Percentiles rank a stretch among this genome's conserved stretches.
These are phyloP conservation scores for Poecilia picta DNA, from an alignment of 2,797 vertebrate species.

Conservation along the genomic window DNA sequence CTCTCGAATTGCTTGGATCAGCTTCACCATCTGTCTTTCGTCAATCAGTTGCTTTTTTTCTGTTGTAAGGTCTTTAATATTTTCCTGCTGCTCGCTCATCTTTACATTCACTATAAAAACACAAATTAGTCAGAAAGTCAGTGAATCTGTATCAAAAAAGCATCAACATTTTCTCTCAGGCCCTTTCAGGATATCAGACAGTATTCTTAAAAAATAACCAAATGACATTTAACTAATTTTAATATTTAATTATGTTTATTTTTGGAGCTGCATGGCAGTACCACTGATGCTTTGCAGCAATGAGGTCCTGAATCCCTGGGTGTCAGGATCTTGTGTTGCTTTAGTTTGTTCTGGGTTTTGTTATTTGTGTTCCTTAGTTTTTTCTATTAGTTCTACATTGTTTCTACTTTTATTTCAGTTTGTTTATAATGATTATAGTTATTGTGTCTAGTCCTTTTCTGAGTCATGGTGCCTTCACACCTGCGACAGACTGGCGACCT, in stretches of 20 bases:
- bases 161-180: neutral
- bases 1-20: neutral
- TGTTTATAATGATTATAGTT: no score
- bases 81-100: neutral
- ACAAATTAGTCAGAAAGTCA: neutral
- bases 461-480: no score
- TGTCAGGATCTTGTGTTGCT: no score
- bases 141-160: neutral
- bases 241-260: no score
- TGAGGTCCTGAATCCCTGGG: neutral
- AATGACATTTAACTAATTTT: no score
- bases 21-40: neutral
- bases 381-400: no score
- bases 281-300: neutral
- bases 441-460: no score
- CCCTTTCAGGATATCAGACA: neutral
- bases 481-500: no score
- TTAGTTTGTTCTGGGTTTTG: no score
- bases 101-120: neutral
- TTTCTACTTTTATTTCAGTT: no score
- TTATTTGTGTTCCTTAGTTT: no score
- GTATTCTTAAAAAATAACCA: neutral
- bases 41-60: neutral
- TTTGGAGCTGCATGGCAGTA: no score
- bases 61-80: neutral